Evolutionary conservation across 37 sponge, comb jelly and placozoan genomes (phyloP).

Genomic region (Aplysina aerophoba): DNA sequence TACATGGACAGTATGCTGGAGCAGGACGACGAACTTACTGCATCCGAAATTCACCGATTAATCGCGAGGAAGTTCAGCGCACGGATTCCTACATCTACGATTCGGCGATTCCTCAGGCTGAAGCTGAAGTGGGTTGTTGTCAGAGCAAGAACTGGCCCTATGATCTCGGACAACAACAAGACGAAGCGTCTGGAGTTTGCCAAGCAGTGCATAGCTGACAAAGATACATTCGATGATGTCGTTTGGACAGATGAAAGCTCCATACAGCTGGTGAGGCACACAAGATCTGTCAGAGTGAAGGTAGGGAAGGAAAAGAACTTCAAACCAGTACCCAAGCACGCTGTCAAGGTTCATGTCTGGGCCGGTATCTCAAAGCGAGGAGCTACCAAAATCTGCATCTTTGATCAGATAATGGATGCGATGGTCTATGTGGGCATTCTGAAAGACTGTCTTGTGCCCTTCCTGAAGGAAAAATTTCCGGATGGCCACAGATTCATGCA

Average conservation of each 20-base stretch:
- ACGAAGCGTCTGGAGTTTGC: constrained; percentile 3
- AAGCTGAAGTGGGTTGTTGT: constrained; percentile 12
- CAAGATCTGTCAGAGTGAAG: neutral
- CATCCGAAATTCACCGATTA: neutral
- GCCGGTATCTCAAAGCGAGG: too few relatives aligned
- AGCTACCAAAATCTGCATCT: neutral
- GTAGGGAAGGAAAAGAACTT: constrained; percentile 9
- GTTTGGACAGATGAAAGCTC: constrained; percentile 19
- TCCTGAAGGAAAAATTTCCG: constrained; percentile 14
- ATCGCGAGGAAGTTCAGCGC: constrained; percentile 22
- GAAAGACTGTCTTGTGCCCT: constrained; percentile 1
- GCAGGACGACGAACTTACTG: constrained; percentile 8
- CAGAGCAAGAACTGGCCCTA: constrained; percentile 18
- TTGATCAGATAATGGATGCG: constrained; percentile 24
- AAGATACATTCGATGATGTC: constrained; percentile 8
- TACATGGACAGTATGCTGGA: constrained; percentile 20
- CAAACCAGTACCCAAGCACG: constrained; percentile 6
- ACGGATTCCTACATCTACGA: constrained; percentile 13
- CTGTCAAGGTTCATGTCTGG: too few relatives aligned
- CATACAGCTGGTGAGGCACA: constrained; percentile 14
- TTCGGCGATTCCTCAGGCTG: constrained; percentile 4
- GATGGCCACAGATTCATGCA: constrained; percentile 19
- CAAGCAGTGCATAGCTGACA: neutral
- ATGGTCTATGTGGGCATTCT: constrained; percentile 3
- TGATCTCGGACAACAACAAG: constrained; percentile 6